A percentile compares a stretch with the other conserved stretches of the same genome.
phyloP scores from a whole-genome alignment of 2,888 invertebrate species.

The Liposcelis brunnea region DNA sequence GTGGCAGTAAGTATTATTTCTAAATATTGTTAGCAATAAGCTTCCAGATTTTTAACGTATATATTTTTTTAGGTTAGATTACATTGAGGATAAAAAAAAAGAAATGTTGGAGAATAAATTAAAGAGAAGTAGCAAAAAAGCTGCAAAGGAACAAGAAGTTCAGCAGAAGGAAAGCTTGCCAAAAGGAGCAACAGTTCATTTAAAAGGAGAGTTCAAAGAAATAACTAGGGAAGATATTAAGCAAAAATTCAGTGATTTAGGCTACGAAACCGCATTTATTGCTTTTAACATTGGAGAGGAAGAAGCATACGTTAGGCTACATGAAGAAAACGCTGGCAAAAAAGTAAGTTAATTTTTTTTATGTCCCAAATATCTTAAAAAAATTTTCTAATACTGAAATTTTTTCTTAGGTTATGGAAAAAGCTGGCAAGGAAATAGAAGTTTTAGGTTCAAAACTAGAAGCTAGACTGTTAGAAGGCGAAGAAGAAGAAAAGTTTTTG shows the following conservation, averaged over 20 bases:
- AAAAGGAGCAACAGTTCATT: conserved; percentile 45
- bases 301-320: conserved; percentile 53
- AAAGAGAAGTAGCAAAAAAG: conserved; percentile 25
- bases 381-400: neutral
- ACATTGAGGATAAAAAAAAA: conserved; percentile 45
- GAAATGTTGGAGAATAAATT: conserved; percentile 34
- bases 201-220: conserved; percentile 43
- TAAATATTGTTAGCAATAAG: too few relatives aligned
- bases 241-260: conserved; percentile 41
- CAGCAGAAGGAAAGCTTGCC: conserved; percentile 28
- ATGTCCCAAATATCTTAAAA: conserved; percentile 22
- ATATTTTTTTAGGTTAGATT: conserved; percentile 26
- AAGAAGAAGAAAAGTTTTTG: conserved; percentile 50
- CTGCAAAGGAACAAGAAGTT: conserved; percentile 36
- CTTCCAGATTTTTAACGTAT: neutral
- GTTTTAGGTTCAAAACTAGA: conserved; percentile 33
- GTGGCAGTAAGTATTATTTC: conserved; percentile 38
- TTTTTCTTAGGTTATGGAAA: conserved; percentile 14
- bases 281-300: conserved; percentile 58
- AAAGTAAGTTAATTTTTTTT: conserved; percentile 42
- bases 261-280: conserved; percentile 48
- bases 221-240: conserved; percentile 56
- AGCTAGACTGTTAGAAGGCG: conserved; percentile 44
- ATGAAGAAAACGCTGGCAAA: conserved; percentile 49
- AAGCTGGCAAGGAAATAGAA: conserved; percentile 22